Evolutionary conservation across 2,888 invertebrate genomes (phyloP), one percentile per base, ranked within the genome.

Genomic region (Xanthostigma xanthostigma): DNA sequence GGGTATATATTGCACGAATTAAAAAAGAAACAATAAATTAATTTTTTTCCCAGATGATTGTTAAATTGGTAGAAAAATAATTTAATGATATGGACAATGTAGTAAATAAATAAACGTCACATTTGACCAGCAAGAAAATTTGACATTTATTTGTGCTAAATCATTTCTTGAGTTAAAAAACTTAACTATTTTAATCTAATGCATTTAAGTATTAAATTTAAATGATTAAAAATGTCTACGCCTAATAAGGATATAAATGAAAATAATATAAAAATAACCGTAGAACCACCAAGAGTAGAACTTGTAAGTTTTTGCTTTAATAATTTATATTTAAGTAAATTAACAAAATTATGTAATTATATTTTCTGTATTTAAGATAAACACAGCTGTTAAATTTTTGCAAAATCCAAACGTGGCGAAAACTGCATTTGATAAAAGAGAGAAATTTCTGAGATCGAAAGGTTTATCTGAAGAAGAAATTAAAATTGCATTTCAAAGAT

Each of bases 331-430:
- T 27, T 37, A 37, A 45, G 2, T 45, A 35, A 36, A 35, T 44
- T 12, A 35, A 36, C n/a, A 44, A 17, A 42, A 14, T 17, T 11
- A 13, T 42, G 27, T 33, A 27, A 17, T 45, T 36, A 11, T 45
- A 17, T 45, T 17, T 36, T 27, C 39, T 37, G 9, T 54, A 51
- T 66, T 71, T 27, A 64, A 91, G 91, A 79, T 91, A 52, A 76
- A 78, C 56, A 90, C 90, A 11, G 91, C 91, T 6, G 78, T 90
- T 3, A 87, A 85, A 60, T 92, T 92, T 70, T 69, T 92, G 46
- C 79, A 82, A 64, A 91, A 91, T 69, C 83, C 84, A n/a, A 87
- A 83, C 64, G 88, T 92, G 2, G 75, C 78, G 46, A 71, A 77
- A 55, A 87, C 85, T 57, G 81, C 89, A 1, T 62, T 84, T 47